Base-by-base conservation (phyloP, 2,113 vertebrate genomes). In the Raphicerus campestris region DNA sequence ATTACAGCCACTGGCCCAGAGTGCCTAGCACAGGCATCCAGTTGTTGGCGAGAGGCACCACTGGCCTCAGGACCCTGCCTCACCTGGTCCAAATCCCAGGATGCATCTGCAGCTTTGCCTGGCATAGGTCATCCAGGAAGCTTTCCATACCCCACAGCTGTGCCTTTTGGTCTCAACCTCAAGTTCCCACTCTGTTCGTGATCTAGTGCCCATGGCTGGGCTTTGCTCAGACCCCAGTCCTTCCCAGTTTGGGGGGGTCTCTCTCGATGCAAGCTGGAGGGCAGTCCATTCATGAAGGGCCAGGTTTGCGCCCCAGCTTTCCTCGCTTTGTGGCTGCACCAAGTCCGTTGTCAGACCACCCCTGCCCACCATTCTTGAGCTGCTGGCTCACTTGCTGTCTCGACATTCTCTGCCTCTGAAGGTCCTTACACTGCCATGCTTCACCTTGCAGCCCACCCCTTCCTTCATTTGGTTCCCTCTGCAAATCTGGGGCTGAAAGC, bases 381-480 rank as follows among this genome's bases (percentile, higher is more conserved):
- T 66, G 89, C 80, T 84, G 35, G 73, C 96, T 94, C 20, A 49
- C 95, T 94, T 77, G 56, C 91, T 97, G 28, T 92, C 39, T 32
- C 22, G 4, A 24, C 84, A 26, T 82, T 91, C 93, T 93, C 73
- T 9, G 22, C 58, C 89, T 61, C 88, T n/a, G 14, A 75, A 56
- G 26, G 39, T 92, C 73, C 53, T 87, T 83, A 35, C 13, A 42
- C 92, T 94, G 58, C 95, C 81, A 66, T 87, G 61, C 63, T 94
- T 94, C 77, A 42, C 87, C 53, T 56, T 81, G 91, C 77, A 53
- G 45, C 85, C 24, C 45, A 89, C 85, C 87, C 70, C 45, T 93
- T 42, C 87, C 80, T 95, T 93, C 85, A 32, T 82, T 84, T 92
- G 80, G 77, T 58, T 97, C 35, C 63, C 55, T 96, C 89, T 95